Conservation (phyloP, 2,888 invertebrate genomes). For the Neoitamus cyanurus region DNA sequence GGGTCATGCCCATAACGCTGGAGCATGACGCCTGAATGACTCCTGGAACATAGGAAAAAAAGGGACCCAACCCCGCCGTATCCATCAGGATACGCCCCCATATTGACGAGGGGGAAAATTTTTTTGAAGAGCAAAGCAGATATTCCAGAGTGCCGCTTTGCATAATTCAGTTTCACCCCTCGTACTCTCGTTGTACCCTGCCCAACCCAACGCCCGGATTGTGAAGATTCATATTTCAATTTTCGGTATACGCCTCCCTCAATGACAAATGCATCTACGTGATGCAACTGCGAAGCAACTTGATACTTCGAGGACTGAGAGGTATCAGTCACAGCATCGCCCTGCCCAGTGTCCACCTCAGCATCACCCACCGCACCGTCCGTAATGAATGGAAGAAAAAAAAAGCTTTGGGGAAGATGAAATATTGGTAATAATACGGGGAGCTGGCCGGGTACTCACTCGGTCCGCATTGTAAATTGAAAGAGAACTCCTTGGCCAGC, state of each 20-base stretch:
- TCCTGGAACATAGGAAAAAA: neutral
- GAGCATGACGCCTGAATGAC: neutral
- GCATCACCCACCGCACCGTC: neutral
- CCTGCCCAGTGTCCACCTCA: neutral
- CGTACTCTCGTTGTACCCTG: neutral
- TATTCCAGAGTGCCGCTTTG: neutral
- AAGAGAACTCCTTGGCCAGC: conserved; percentile 1
- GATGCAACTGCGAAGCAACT: neutral
- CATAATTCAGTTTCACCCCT: neutral
- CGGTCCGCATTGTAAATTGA: conserved; percentile 11
- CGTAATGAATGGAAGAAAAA: neutral
- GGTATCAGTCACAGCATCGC: neutral
- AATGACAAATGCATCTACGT: conserved; percentile 4
- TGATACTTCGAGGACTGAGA: neutral
- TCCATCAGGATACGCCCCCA: neutral
- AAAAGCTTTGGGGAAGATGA: neutral
- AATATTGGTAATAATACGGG: conserved; percentile 24
- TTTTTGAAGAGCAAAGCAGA: neutral
- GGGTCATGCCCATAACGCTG: neutral
- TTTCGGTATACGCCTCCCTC: neutral
- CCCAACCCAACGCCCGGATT: neutral
- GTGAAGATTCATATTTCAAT: conserved; percentile 9
- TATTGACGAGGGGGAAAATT: neutral
- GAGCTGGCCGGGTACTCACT: neutral
- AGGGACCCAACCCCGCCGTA: neutral